Evolutionary conservation across 2,888 invertebrate genomes (phyloP).

Genomic region (Catocala fraxini): DNA sequence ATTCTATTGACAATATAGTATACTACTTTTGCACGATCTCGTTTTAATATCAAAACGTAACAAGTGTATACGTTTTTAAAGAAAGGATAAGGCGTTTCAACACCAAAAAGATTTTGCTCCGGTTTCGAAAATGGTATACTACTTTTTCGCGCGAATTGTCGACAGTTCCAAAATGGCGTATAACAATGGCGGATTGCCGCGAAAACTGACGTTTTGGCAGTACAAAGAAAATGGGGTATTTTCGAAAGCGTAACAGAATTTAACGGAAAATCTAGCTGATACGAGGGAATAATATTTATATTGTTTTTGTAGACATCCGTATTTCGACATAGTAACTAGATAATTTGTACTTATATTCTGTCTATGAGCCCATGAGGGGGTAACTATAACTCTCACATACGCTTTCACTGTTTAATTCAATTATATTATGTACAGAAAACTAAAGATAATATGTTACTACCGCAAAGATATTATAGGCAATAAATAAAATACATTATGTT

Average conservation of each 20-base stretch:
- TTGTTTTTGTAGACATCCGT: slow-evolving; percentile 26
- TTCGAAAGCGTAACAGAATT: slow-evolving; percentile 62
- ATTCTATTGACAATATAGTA: slow-evolving; percentile 64
- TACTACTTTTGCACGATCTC: slow-evolving; percentile 70
- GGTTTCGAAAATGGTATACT: slow-evolving; percentile 75
- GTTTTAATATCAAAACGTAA: slow-evolving; percentile 48
- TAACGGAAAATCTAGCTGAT: slow-evolving; percentile 54
- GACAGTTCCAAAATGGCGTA: slow-evolving; percentile 54
- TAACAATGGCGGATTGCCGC: slow-evolving; percentile 9
- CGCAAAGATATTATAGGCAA: no score
- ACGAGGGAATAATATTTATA: slow-evolving; percentile 62
- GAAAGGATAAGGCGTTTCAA: slow-evolving; percentile 62
- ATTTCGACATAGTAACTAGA: slow-evolving; percentile 9
- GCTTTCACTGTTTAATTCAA: no score
- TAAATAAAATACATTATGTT: no score
- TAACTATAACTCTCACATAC: no score
- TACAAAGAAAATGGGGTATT: slow-evolving; percentile 20
- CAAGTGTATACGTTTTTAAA: slow-evolving; percentile 48
- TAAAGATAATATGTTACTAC: no score
- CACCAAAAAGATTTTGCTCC: slow-evolving; percentile 52
- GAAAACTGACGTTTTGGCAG: slow-evolving; percentile 30
- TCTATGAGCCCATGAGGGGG: no score
- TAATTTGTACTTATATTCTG: no score
- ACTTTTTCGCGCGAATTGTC: slow-evolving; percentile 49
- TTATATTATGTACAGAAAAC: no score